Percentiles rank a stretch among this genome's conserved stretches.
Conservation (phyloP, 2,888 invertebrate species). For the Plusia festucae region DNA sequence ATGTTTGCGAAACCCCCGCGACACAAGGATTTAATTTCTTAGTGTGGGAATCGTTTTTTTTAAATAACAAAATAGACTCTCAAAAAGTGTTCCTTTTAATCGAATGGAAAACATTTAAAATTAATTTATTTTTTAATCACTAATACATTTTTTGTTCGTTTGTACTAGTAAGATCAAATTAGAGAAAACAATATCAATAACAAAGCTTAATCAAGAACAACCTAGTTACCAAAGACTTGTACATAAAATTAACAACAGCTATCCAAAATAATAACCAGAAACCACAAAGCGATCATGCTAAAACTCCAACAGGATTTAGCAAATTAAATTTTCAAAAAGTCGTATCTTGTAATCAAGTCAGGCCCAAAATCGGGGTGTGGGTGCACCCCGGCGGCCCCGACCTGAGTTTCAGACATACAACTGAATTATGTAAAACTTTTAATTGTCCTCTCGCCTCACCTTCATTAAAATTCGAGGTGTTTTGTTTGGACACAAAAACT, state of each 20-base stretch:
- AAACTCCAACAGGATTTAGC: conserved; percentile 64
- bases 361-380: conserved; percentile 62
- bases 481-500: conserved; percentile 71
- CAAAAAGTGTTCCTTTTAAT: too few species aligned
- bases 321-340: conserved; percentile 74
- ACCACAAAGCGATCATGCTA: conserved; percentile 63
- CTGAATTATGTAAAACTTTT: conserved; percentile 80
- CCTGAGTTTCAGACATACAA: conserved; percentile 65
- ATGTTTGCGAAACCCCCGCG: too few species aligned
- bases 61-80: too few species aligned
- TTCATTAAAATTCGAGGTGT: conserved; percentile 80
- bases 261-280: conserved; percentile 44
- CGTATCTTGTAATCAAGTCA: conserved; percentile 68
- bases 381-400: conserved; percentile 14
- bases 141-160: too few species aligned
- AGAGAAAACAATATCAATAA: neutral
- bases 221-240: neutral
- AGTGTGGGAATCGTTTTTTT: too few species aligned
- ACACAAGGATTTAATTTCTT: too few species aligned
- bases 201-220: neutral
- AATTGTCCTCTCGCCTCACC: conserved; percentile 76
- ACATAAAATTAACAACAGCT: conserved; percentile 22
- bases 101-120: too few species aligned
- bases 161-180: neutral
- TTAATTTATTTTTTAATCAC: too few species aligned